phyloP scores from a whole-genome alignment of 1,140 invertebrate genomes.

The Halesus radiatus region DNA sequence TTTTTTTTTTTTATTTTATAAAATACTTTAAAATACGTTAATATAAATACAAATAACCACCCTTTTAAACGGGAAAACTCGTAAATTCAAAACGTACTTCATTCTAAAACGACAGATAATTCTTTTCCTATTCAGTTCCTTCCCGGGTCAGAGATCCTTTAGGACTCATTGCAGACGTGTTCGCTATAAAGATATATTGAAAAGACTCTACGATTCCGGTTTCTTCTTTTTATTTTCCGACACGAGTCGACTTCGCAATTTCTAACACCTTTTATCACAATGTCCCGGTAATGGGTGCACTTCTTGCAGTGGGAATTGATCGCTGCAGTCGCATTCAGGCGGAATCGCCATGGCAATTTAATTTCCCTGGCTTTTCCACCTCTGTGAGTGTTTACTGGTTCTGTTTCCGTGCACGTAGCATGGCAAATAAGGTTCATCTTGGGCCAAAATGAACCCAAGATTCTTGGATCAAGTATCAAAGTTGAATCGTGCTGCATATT shows the following conservation, averaged over 20 bases:
- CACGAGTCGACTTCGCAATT: constrained; percentile 23
- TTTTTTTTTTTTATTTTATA: too few relatives aligned
- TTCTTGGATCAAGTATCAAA: too few relatives aligned
- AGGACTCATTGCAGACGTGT: constrained; percentile 4
- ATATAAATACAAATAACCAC: too few relatives aligned
- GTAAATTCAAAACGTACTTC: too few relatives aligned
- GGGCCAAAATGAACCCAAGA: too few relatives aligned
- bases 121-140: too few relatives aligned
- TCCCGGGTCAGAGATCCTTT: too few relatives aligned
- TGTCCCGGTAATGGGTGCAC: constrained; percentile 27
- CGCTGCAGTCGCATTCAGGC: background rate
- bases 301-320: constrained; percentile 10
- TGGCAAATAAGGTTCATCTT: constrained; percentile 4
- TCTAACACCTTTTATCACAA: constrained; percentile 27
- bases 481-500: background rate
- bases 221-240: constrained; percentile 3
- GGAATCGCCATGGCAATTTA: constrained; percentile 23
- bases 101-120: too few relatives aligned
- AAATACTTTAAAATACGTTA: too few relatives aligned
- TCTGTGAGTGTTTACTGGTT: background rate
- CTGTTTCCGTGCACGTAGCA: background rate
- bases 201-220: constrained; percentile 14
- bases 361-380: background rate
- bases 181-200: constrained; percentile 13
- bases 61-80: too few relatives aligned